phyloP scores from a whole-genome alignment of 2,888 invertebrate species.

The Nineta flava region DNA sequence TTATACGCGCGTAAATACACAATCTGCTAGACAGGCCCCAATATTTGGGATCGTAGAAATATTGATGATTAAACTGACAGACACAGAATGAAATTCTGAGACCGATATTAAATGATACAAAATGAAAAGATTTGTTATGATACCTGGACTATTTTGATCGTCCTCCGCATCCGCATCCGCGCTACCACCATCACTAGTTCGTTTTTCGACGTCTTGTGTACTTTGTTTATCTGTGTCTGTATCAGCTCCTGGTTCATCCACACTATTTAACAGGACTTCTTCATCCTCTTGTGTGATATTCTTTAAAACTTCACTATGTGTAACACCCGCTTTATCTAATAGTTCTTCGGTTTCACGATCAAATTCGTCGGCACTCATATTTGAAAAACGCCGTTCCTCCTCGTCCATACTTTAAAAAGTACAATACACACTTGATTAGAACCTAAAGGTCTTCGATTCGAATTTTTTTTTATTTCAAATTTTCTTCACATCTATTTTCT shows the following conservation, averaged over 20 bases:
- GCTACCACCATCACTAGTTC: neutral
- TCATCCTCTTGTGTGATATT: neutral
- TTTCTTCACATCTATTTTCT: no score
- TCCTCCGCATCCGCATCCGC: neutral
- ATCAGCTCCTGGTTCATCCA: neutral
- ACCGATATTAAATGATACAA: no score
- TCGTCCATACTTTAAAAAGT: neutral
- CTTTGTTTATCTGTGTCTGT: neutral
- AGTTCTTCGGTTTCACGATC: constrained; percentile 1
- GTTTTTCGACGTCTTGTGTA: neutral
- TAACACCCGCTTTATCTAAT: neutral
- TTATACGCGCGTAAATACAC: no score
- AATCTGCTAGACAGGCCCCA: no score
- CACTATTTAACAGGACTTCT: neutral
- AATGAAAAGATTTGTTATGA: no score
- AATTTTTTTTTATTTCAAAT: no score
- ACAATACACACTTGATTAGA: no score
- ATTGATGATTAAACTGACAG: no score
- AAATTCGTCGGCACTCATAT: neutral
- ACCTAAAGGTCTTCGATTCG: no score
- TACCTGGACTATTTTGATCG: neutral
- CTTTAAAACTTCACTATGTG: neutral
- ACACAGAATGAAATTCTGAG: no score
- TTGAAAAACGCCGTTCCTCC: neutral
- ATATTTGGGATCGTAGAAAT: no score